These are phyloP conservation scores for Mellivora capensis DNA, from an alignment of 2,113 vertebrate species.

Conservation along the genomic window DNA sequence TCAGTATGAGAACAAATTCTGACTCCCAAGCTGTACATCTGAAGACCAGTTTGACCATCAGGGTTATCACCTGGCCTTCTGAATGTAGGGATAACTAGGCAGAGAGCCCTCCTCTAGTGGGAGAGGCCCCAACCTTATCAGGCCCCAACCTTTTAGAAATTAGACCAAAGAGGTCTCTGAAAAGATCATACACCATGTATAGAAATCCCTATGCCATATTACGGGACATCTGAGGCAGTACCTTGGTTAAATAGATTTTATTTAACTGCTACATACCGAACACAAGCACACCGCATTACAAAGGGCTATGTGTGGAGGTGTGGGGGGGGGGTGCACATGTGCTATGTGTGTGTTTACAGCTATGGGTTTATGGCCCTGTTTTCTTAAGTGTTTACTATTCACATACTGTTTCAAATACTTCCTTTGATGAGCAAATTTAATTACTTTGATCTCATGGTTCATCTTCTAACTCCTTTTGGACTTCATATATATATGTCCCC, in stretches of 20 bases:
- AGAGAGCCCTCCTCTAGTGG: not conserved
- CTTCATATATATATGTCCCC: not conserved
- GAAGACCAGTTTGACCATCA: not conserved
- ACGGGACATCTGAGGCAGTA: not conserved
- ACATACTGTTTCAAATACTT: not conserved
- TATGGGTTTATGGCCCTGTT: not conserved
- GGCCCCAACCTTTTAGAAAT: not conserved
- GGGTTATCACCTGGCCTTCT: not conserved
- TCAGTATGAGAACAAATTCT: not conserved
- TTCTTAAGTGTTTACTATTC: not conserved
- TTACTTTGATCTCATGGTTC: not conserved
- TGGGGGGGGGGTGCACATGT: not conserved
- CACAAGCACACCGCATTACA: not conserved
- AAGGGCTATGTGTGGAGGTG: not conserved
- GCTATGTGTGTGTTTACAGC: not conserved
- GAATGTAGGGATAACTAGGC: not conserved
- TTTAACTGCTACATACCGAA: not conserved
- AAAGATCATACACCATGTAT: not conserved
- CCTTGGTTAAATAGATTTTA: not conserved
- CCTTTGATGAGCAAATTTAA: slow-evolving; percentile 2
- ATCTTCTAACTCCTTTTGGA: not conserved
- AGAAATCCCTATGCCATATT: not conserved
- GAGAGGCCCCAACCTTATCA: not conserved
- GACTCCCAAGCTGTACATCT: not conserved
- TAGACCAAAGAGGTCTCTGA: not conserved